Evolutionary conservation across 1,140 invertebrate species (phyloP).

Genomic region (Ephestia elutella): DNA sequence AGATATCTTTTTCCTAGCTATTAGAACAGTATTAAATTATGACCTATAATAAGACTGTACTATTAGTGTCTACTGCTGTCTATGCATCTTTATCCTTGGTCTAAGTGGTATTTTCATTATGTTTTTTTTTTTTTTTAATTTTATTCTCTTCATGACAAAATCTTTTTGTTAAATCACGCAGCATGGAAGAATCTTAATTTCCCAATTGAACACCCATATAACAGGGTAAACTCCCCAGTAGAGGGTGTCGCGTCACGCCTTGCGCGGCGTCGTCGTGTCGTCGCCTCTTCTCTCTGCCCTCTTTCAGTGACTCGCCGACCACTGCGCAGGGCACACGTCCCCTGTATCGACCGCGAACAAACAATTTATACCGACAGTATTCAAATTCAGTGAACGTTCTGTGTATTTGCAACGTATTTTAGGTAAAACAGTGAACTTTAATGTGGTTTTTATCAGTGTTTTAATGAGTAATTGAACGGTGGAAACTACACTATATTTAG

Average conservation of each 20-base stretch:
- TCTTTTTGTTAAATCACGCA: too few species aligned
- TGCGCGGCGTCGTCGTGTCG: background rate
- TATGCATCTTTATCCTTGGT: too few species aligned
- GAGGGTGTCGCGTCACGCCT: conserved; percentile 17
- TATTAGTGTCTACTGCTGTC: too few species aligned
- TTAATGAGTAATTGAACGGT: conserved; percentile 1
- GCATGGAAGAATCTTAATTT: too few species aligned
- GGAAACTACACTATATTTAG: background rate
- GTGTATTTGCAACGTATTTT: background rate
- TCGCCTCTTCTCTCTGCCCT: background rate
- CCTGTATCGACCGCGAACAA: conserved; percentile 19
- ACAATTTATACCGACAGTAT: conserved; percentile 10
- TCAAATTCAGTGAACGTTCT: background rate
- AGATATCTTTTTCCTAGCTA: too few species aligned
- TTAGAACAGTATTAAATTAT: too few species aligned
- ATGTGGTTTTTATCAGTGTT: background rate
- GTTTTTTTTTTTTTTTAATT: background rate
- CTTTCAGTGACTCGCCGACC: conserved; percentile 27
- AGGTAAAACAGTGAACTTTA: background rate
- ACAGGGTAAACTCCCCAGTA: conserved; percentile 27
- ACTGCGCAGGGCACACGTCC: conserved; percentile 22
- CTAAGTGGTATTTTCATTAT: too few species aligned
- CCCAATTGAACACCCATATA: conserved; percentile 17
- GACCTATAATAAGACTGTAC: too few species aligned
- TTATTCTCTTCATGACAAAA: too few species aligned